phyloP scores from a whole-genome alignment of 2,888 invertebrate species.

The Neoitamus cyanurus region DNA sequence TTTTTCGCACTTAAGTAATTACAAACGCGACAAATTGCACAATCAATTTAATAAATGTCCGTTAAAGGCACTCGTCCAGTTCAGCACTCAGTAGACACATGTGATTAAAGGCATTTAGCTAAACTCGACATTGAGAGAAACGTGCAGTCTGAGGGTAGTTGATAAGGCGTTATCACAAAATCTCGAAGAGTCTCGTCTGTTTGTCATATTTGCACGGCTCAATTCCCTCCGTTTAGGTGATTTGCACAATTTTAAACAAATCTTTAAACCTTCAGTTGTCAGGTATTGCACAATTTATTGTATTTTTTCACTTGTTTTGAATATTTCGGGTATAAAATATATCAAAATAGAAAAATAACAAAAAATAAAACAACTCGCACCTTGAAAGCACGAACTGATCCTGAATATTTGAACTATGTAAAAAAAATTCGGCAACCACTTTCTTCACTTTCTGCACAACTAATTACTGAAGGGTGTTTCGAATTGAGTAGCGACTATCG shows the following conservation, averaged over 20 bases:
- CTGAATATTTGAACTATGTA: neutral
- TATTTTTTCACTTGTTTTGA: neutral
- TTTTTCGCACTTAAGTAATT: neutral
- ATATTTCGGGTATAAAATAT: neutral
- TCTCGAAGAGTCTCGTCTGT: neutral
- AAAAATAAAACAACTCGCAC: neutral
- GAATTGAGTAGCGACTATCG: neutral
- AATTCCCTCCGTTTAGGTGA: neutral
- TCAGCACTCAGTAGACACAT: neutral
- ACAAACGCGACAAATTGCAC: neutral
- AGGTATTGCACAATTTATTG: neutral
- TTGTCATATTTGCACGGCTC: neutral
- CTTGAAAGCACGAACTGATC: neutral
- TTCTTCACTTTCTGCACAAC: neutral
- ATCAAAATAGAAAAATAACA: neutral
- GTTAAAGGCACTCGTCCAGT: neutral
- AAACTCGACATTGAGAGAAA: neutral
- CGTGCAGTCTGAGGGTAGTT: neutral
- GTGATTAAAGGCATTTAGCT: neutral
- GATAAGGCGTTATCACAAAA: neutral
- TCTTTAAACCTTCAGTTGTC: neutral
- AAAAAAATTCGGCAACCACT: neutral
- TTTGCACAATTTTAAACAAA: neutral
- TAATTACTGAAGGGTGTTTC: neutral
- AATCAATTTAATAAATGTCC: neutral